These are phyloP conservation scores for Hippopotamus amphibius DNA, from an alignment of 2,113 vertebrate species.

Conservation along the genomic window DNA sequence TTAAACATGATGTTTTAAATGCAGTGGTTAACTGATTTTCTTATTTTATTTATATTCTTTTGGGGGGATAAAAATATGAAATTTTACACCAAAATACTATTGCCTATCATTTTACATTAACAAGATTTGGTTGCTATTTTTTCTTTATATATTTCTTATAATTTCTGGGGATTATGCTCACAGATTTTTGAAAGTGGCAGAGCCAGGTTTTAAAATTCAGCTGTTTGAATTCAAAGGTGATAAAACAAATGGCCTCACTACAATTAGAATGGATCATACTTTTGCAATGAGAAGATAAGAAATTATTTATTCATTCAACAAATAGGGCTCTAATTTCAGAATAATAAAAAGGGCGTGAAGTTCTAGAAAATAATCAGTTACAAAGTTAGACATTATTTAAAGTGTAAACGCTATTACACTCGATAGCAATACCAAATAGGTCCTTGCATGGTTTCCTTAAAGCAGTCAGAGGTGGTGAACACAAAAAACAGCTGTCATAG, in stretches of 20 bases:
- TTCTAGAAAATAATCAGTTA: background rate
- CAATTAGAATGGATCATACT: background rate
- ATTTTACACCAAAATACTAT: background rate
- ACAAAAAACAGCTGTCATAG: background rate
- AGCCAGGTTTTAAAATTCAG: background rate
- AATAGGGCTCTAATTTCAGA: background rate
- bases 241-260: background rate
- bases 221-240: slow-evolving; percentile 10
- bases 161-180: background rate
- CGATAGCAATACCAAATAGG: background rate
- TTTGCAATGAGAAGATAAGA: background rate
- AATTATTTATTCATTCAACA: background rate
- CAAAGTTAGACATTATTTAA: background rate
- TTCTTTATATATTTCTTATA: background rate
- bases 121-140: background rate
- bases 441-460: background rate
- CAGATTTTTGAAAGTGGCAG: background rate
- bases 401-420: background rate
- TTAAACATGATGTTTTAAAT: background rate
- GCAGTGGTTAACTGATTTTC: background rate
- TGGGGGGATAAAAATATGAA: background rate
- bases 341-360: slow-evolving; percentile 21
- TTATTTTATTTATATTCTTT: background rate
- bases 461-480: background rate
- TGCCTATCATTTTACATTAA: background rate